These are phyloP conservation scores for Tinea trinotella DNA, from an alignment of 2,888 invertebrate species.

Conservation along the genomic window DNA sequence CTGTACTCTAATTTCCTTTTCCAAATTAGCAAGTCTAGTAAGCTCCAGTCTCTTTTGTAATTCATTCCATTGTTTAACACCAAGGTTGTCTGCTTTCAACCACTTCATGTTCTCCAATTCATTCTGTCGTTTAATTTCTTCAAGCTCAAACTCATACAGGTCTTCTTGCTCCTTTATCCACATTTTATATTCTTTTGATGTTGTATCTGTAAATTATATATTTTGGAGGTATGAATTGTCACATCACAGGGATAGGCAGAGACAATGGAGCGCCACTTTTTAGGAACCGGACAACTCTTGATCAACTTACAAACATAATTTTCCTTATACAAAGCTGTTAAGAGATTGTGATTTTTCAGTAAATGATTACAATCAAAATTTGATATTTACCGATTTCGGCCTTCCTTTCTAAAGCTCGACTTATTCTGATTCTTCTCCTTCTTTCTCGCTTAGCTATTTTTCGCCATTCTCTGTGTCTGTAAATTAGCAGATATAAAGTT, in stretches of 20 bases:
- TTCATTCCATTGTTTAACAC: constrained; percentile 75
- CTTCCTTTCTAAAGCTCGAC: constrained; percentile 73
- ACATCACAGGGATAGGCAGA: no score
- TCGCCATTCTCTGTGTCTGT: constrained; percentile 80
- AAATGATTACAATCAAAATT: constrained; percentile 28
- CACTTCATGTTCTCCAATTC: constrained; percentile 75
- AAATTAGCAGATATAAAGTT: constrained; percentile 26
- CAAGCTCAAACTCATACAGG: constrained; percentile 62
- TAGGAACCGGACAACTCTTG: no score
- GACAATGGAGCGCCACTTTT: constrained; percentile 12
- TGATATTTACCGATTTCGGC: constrained; percentile 35
- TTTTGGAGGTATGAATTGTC: constrained; percentile 22
- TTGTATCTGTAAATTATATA: constrained; percentile 24
- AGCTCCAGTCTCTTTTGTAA: constrained; percentile 71
- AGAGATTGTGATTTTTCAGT: neutral
- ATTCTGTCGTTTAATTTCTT: constrained; percentile 69
- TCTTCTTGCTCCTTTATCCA: constrained; percentile 68
- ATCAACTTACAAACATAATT: neutral
- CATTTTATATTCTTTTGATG: constrained; percentile 56
- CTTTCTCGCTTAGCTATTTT: constrained; percentile 80
- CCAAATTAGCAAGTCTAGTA: constrained; percentile 69
- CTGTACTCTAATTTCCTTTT: constrained; percentile 72
- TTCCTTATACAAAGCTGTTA: neutral
- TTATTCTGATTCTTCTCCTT: constrained; percentile 76
- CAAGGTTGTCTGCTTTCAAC: constrained; percentile 76